These are phyloP conservation scores for Phoxinus dragarum DNA, from an alignment of 2,797 vertebrate genomes.

Conservation along the genomic window DNA sequence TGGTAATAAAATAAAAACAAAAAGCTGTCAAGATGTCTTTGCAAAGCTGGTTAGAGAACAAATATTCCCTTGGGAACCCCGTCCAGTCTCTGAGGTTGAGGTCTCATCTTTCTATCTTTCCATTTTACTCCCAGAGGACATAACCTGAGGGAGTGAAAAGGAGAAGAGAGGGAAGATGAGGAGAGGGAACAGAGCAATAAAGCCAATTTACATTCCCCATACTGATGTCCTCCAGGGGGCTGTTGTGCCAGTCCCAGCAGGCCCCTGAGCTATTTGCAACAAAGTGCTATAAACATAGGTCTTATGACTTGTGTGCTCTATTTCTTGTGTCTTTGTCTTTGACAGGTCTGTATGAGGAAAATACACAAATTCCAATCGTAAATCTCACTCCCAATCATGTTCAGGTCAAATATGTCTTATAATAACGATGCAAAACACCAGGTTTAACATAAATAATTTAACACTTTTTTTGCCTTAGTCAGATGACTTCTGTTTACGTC, in stretches of 20 bases:
- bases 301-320: conserved; percentile 3
- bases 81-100: conserved; percentile 13
- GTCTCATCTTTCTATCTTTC: conserved; percentile 16
- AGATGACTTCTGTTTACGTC: background rate
- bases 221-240: conserved; percentile 7
- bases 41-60: conserved; percentile 16
- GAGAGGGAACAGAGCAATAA: conserved; percentile 1
- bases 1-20: conserved; percentile 16
- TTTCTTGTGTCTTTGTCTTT: background rate
- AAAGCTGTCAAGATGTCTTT: conserved; percentile 16
- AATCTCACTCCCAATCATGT: background rate
- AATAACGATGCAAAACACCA: background rate
- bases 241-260: conserved; percentile 19
- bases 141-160: conserved; percentile 20
- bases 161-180: conserved; percentile 16
- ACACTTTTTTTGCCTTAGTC: too few species aligned
- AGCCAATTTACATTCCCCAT: conserved; percentile 43
- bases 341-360: background rate
- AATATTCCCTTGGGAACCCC: conserved; percentile 10
- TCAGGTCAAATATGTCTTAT: background rate
- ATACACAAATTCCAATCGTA: background rate
- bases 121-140: conserved; percentile 33
- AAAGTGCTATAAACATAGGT: conserved; percentile 25
- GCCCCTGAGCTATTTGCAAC: conserved; percentile 19
- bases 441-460: background rate